A percentile compares a stretch with the other conserved stretches of the same genome.
Conservation (phyloP, 2,888 invertebrate genomes). For the Hydrotaea diabolus region DNA sequence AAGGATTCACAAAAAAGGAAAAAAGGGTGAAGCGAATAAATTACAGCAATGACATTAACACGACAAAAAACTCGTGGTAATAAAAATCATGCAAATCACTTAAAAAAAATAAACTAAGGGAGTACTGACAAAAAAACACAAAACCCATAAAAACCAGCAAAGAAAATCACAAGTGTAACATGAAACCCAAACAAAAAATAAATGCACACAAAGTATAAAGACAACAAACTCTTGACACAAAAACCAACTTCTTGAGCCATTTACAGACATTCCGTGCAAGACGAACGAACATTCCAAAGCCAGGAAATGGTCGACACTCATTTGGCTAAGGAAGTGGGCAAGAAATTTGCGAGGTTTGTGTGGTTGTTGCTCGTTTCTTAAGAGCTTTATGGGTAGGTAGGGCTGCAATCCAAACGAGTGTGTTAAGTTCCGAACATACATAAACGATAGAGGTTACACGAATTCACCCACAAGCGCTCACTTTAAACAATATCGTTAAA, state of each 20-base stretch:
- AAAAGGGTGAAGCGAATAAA: neutral
- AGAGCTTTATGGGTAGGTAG: neutral
- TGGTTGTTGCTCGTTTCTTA: neutral
- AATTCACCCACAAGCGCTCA: neutral
- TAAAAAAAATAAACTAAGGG: neutral
- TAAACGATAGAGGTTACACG: slow-evolving; percentile 46
- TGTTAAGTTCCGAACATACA: slow-evolving; percentile 50
- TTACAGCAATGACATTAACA: slow-evolving; percentile 39
- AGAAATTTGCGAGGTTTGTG: neutral
- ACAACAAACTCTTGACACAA: slow-evolving; percentile 26
- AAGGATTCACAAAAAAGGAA: neutral
- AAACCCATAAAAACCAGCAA: neutral
- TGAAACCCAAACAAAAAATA: neutral
- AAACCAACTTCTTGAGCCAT: slow-evolving; percentile 43
- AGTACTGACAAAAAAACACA: neutral
- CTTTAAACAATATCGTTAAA: neutral
- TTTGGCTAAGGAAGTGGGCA: neutral
- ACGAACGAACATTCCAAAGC: neutral
- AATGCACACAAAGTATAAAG: neutral
- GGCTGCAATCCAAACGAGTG: slow-evolving; percentile 28
- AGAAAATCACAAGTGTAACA: neutral
- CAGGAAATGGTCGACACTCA: slow-evolving; percentile 20
- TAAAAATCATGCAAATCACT: slow-evolving; percentile 60
- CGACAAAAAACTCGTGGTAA: slow-evolving; percentile 30
- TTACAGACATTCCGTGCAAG: slow-evolving; percentile 8